Percentiles rank a stretch among this genome's conserved stretches.
These are phyloP conservation scores for Charaxes varanes DNA, from an alignment of 1,140 invertebrate species.

Conservation along the genomic window DNA sequence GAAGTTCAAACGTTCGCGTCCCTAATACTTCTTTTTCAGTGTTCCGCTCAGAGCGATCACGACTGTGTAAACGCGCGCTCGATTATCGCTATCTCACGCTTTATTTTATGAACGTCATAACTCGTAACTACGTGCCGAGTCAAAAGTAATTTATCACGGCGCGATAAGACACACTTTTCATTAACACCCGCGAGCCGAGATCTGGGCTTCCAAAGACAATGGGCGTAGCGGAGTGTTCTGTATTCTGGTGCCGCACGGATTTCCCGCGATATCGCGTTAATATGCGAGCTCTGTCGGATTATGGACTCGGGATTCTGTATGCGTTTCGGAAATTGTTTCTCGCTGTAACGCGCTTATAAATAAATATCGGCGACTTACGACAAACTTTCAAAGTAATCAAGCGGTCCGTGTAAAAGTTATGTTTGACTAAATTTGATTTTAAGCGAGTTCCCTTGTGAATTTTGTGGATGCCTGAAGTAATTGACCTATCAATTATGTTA, in stretches of 20 bases:
- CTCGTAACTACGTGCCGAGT: conserved; percentile 7
- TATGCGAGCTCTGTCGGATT: conserved; percentile 44
- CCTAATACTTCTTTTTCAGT: no score
- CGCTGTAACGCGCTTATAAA: conserved; percentile 4
- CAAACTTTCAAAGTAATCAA: no score
- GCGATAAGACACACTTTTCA: conserved; percentile 18
- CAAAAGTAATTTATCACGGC: conserved; percentile 18
- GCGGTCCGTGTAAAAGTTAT: no score
- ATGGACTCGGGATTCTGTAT: conserved; percentile 21
- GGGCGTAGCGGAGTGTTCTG: conserved; percentile 26
- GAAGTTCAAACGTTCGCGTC: no score
- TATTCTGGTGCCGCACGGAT: conserved; percentile 37
- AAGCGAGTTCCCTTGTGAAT: no score
- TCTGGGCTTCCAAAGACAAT: conserved; percentile 28
- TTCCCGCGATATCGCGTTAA: conserved; percentile 50
- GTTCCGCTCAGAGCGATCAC: no score
- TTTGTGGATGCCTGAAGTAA: no score
- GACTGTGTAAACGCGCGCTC: no score
- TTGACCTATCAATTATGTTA: no score
- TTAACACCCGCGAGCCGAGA: conserved; percentile 1
- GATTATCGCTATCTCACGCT: not conserved
- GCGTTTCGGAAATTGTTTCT: conserved; percentile 20
- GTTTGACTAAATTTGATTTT: no score
- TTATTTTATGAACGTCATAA: conserved; percentile 14
- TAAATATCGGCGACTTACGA: no score